phyloP scores from a whole-genome alignment of 2,113 vertebrate species.

The Corythaixoides concolor region DNA sequence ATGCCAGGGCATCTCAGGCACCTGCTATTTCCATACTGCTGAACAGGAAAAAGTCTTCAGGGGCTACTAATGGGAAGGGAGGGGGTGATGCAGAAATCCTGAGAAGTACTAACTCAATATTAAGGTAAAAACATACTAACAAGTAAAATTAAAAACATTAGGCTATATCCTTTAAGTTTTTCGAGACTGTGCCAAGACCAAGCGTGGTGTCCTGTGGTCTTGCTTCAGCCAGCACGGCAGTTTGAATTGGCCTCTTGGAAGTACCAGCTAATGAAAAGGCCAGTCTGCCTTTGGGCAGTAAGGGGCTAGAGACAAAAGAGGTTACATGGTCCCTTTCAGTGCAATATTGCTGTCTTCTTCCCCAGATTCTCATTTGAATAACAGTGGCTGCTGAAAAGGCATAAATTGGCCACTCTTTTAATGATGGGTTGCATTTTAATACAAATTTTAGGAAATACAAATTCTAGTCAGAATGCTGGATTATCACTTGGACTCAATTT shows the following conservation, averaged over 20 bases:
- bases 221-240: not conserved
- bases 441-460: not conserved
- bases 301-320: not conserved
- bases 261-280: not conserved
- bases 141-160: not conserved
- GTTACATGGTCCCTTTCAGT: not conserved
- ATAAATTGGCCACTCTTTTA: not conserved
- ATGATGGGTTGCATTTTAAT: not conserved
- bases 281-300: not conserved
- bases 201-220: fast-evolving
- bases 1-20: not conserved
- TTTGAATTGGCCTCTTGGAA: not conserved
- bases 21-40: not conserved
- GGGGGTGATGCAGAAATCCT: not conserved
- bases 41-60: not conserved
- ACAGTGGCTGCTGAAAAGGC: not conserved
- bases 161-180: not conserved
- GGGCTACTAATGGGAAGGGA: not conserved
- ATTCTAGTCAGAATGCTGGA: not conserved
- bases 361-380: not conserved
- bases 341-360: not conserved
- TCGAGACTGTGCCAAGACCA: not conserved
- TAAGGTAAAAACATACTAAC: not conserved
- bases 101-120: not conserved
- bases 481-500: not conserved